These are phyloP conservation scores for Cataglyphis rosenhaueri DNA, from an alignment of 2,888 invertebrate species.

Conservation along the genomic window DNA sequence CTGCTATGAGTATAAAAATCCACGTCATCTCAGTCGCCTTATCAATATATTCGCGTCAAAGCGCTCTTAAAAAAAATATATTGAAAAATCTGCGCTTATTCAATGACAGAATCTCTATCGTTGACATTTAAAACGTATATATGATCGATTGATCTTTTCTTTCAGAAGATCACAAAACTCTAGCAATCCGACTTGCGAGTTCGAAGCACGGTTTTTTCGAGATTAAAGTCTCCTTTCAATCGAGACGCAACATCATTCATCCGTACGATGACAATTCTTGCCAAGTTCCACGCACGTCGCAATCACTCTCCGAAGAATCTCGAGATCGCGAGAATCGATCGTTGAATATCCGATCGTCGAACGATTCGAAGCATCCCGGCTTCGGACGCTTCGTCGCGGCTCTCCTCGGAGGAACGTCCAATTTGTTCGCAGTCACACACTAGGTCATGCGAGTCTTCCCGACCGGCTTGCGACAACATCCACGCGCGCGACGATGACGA, in stretches of 20 bases:
- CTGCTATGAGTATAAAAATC: neutral
- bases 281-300: neutral
- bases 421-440: neutral
- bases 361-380: neutral
- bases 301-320: slow-evolving; percentile 2
- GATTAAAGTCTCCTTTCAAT: neutral
- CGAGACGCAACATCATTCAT: neutral
- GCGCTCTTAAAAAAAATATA: neutral
- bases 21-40: neutral
- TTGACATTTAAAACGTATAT: neutral
- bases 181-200: neutral
- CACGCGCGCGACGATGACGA: slow-evolving; percentile 57
- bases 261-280: neutral
- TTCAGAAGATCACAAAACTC: neutral
- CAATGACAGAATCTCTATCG: neutral
- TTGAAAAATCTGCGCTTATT: neutral
- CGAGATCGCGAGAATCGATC: slow-evolving; percentile 3
- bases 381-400: neutral
- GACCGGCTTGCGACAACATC: slow-evolving; percentile 40
- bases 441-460: neutral
- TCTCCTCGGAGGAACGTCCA: neutral
- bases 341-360: neutral
- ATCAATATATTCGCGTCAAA: neutral
- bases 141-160: neutral
- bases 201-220: neutral